phyloP scores from a whole-genome alignment of 1,140 invertebrate genomes.

The Lepidurus apus region DNA sequence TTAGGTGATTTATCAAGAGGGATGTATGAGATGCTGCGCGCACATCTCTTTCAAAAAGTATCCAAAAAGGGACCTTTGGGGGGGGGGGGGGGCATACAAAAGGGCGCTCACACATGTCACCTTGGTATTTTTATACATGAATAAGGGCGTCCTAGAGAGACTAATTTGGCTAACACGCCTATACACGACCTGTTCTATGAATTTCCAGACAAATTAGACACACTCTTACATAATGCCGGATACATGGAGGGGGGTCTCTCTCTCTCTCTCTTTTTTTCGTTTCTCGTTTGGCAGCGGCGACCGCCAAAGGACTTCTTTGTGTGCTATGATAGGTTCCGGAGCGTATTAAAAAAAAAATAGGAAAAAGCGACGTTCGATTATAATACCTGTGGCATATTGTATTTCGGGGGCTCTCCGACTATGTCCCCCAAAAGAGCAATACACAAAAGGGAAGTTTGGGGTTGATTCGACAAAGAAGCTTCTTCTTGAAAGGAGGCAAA shows the following conservation, averaged over 20 bases:
- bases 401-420: neutral
- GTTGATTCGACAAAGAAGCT: neutral
- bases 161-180: constrained; percentile 16
- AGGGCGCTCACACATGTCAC: neutral
- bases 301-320: constrained; percentile 15
- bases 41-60: neutral
- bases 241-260: neutral
- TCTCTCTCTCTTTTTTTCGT: neutral
- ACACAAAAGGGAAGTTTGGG: neutral
- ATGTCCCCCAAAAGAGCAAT: neutral
- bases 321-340: constrained; percentile 8
- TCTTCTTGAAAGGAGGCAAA: neutral
- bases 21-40: neutral
- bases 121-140: constrained; percentile 16
- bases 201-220: constrained; percentile 10
- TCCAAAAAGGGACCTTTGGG: neutral
- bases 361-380: constrained; percentile 6
- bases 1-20: neutral
- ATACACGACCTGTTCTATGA: constrained; percentile 1
- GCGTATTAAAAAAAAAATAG: neutral
- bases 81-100: neutral
- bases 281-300: neutral
- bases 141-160: neutral
- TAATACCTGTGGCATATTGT: constrained; percentile 22
- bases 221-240: neutral